Base-by-base conservation (phyloP, 2,888 invertebrate genomes). In the Drosophila algonquin region DNA sequence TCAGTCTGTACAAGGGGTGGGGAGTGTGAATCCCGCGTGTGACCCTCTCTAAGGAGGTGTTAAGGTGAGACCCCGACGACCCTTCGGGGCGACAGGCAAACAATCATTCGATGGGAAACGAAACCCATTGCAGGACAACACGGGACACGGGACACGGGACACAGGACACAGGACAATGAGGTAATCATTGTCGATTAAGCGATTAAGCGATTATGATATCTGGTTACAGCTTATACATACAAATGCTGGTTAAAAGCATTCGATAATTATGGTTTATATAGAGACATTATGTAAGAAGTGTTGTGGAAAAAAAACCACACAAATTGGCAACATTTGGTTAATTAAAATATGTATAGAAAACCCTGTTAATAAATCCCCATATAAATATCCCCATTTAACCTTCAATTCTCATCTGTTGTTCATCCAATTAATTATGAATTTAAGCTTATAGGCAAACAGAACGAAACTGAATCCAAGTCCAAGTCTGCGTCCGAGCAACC, bases 71-170 rank as follows among this genome's bases (percentile, higher is more conserved):
- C 50, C 53, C 61, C 51, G 51, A 18, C 16, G n/a, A 51, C 27
- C 21, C 24, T 35, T 63, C 24, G 44, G 50, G 46, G 69, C 21
- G 61, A 53, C 72, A 65, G 54, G 63, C 77, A 79, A 88, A 81
- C 90, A 89, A 79, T 81, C 79, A 73, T 24, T 12, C 57, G 68
- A 76, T 56, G 63, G 61, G 59, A 71, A 65, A 70, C 69, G 59
- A 71, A 65, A 73, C 63, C 81, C 83, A 68, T 44, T 44, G 10
- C 40, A 35, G 76, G 73, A 55, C 57, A 21, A 1, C 1, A 21
- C 21, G 2, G 21, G 21, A 21, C 21, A 21, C 21, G 21, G 3
- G 21, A 21, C 67, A 65, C 27, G 9, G 18, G 48, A 24, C 44
- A 51, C n/a, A n/a, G 3, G 21, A 21, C 67, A 65, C 27, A 10